Evolutionary conservation across 2,797 vertebrate genomes (phyloP).

Genomic region (Malurus leucopterus): DNA sequence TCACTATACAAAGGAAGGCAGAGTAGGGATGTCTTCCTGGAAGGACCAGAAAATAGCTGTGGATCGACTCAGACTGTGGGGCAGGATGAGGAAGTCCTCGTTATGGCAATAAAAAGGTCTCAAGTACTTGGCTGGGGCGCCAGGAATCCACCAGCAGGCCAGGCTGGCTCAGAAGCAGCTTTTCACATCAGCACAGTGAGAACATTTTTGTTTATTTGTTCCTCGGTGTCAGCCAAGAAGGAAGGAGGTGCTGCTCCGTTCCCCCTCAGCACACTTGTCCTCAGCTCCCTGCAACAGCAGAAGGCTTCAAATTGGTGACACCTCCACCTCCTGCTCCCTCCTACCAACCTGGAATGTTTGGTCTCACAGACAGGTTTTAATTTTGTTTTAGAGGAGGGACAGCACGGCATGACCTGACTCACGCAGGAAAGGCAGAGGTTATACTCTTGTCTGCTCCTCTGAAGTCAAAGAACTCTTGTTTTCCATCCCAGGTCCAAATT

Average conservation of each 20-base stretch:
- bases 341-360: background rate
- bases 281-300: background rate
- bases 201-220: slow-evolving; percentile 23
- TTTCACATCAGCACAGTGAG: background rate
- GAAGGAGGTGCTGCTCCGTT: background rate
- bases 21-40: slow-evolving; percentile 18
- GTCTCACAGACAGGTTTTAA: background rate
- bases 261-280: background rate
- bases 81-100: slow-evolving; percentile 46
- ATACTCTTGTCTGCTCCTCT: background rate
- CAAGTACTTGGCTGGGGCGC: background rate
- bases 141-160: background rate
- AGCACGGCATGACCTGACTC: background rate
- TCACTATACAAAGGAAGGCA: background rate
- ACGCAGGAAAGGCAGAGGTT: background rate
- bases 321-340: background rate
- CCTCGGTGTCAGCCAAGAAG: background rate
- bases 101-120: slow-evolving; percentile 15
- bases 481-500: slow-evolving; percentile 28
- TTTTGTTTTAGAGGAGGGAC: background rate
- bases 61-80: background rate
- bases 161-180: background rate
- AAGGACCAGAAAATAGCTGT: background rate
- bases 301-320: background rate
- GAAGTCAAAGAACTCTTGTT: background rate